A percentile compares a stretch with the other conserved stretches of the same genome.
Evolutionary conservation across 2,888 invertebrate species (phyloP).

Genomic region (Bellardia bayeri): DNA sequence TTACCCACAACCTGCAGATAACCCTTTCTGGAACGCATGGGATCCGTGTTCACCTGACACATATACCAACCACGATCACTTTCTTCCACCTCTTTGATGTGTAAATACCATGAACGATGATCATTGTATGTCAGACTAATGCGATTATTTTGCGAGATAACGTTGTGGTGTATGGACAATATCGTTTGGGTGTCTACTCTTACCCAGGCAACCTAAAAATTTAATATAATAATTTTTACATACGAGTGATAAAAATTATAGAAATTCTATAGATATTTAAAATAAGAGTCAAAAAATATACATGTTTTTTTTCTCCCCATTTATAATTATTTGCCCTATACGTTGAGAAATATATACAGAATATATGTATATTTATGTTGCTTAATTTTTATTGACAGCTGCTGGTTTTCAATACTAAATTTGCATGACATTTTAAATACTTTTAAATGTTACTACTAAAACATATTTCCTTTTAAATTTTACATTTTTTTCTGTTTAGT

Average conservation of each 20-base stretch:
- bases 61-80: constrained; percentile 95
- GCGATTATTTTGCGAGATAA: constrained; percentile 95
- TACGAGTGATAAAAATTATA: too few relatives aligned
- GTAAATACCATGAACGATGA: constrained; percentile 95
- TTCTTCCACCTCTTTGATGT: constrained; percentile 94
- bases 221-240: background rate
- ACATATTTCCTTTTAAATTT: background rate
- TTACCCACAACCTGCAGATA: constrained; percentile 96
- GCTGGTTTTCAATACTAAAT: background rate
- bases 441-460: background rate
- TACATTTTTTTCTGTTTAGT: background rate
- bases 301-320: background rate
- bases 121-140: constrained; percentile 95
- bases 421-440: background rate
- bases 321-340: background rate
- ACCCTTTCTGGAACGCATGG: constrained; percentile 95
- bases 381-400: background rate
- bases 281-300: background rate
- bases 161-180: constrained; percentile 95
- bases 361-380: too few relatives aligned
- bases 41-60: constrained; percentile 97
- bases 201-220: constrained; percentile 93
- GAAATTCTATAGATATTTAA: too few relatives aligned
- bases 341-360: background rate
- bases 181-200: constrained; percentile 96